Evolutionary conservation across 2,797 vertebrate species (phyloP).

Genomic region (Oreochromis mossambicus): DNA sequence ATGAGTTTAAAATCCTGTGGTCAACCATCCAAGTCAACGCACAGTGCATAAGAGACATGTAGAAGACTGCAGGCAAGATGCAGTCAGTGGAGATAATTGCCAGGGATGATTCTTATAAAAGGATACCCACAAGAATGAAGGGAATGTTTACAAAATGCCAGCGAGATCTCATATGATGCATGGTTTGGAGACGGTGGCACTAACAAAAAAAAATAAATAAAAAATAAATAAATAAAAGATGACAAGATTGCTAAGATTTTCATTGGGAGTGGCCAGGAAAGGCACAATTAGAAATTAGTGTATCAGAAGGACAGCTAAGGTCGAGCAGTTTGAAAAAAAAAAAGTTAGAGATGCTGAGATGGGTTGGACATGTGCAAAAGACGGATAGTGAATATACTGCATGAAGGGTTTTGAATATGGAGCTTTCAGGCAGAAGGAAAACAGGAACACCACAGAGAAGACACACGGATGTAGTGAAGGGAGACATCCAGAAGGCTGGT

Average conservation of each 20-base stretch:
- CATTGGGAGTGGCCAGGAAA: accelerated
- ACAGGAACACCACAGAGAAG: background rate
- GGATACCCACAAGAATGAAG: background rate
- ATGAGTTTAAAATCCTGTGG: background rate
- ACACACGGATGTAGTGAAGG: background rate
- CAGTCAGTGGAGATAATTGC: background rate
- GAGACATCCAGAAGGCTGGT: background rate
- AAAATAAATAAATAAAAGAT: background rate
- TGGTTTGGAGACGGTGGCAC: background rate
- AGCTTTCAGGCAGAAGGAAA: background rate
- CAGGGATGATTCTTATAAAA: background rate
- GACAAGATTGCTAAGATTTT: background rate
- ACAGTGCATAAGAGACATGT: background rate
- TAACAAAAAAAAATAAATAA: too few species aligned
- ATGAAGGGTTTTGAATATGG: background rate
- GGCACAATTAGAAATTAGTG: background rate
- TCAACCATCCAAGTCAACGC: background rate
- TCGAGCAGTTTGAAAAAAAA: background rate
- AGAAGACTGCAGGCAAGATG: background rate
- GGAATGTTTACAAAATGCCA: background rate
- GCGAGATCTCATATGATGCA: background rate
- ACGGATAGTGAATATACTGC: background rate
- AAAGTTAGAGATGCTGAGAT: background rate
- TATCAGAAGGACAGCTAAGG: background rate
- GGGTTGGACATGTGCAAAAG: background rate